These are phyloP conservation scores for Dichetophora obliterata DNA, from an alignment of 2,888 invertebrate genomes.

Conservation along the genomic window DNA sequence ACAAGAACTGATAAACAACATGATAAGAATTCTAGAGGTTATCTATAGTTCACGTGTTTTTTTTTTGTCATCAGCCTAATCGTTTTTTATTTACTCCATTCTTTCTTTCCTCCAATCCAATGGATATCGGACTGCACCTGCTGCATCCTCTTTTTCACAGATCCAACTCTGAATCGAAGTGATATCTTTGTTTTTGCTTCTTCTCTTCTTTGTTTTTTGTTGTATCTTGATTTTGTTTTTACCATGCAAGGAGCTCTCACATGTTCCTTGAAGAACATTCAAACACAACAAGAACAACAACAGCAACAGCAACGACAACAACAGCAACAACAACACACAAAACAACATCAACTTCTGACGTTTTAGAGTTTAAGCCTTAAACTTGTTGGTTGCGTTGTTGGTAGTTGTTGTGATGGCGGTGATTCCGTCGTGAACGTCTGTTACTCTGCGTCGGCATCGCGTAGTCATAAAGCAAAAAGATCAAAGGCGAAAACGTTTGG, in stretches of 20 bases:
- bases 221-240: not conserved
- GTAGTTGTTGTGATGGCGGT: slow-evolving; percentile 16
- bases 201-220: not conserved
- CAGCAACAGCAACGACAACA: slow-evolving; percentile 42
- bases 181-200: not conserved
- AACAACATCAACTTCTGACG: slow-evolving; percentile 3
- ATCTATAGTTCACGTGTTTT: not conserved
- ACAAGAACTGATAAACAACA: too few relatives aligned
- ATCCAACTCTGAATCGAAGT: not conserved
- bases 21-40: not conserved
- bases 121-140: slow-evolving; percentile 33
- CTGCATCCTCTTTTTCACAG: not conserved
- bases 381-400: not conserved
- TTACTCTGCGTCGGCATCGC: slow-evolving; percentile 22
- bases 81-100: not conserved
- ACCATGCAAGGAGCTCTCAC: slow-evolving; percentile 19
- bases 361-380: slow-evolving; percentile 21
- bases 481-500: slow-evolving; percentile 31
- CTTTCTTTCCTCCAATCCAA: not conserved
- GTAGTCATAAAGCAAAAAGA: slow-evolving; percentile 24
- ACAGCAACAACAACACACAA: slow-evolving; percentile 34
- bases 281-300: slow-evolving; percentile 1
- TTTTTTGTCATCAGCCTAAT: not conserved
- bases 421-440: slow-evolving; percentile 7
- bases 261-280: slow-evolving; percentile 1